Evolutionary conservation across 2,113 vertebrate species (phyloP).

Genomic region (Cephalopterus ornatus): DNA sequence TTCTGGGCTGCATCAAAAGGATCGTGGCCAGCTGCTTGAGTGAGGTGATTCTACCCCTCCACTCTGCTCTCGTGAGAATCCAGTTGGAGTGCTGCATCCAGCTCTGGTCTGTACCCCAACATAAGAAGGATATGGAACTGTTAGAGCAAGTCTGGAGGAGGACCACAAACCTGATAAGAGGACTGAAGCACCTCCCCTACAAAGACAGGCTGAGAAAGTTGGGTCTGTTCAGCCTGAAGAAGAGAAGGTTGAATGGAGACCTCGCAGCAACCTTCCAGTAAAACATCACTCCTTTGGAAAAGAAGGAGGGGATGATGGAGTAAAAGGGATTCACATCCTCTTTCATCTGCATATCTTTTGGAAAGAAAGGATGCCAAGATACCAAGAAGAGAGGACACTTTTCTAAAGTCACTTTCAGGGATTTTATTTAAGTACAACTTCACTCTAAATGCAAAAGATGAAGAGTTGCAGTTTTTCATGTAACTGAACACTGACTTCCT

Average conservation of each 20-base stretch:
- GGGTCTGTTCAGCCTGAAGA: not conserved
- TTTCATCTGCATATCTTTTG: not conserved
- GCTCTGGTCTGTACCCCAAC: not conserved
- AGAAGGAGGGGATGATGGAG: not conserved
- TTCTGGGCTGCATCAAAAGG: not conserved
- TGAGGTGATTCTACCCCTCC: not conserved
- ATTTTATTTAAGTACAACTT: not conserved
- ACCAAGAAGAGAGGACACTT: accelerated
- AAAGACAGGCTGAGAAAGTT: not conserved
- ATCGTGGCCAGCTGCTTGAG: not conserved
- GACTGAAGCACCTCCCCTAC: not conserved
- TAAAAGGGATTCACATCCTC: not conserved
- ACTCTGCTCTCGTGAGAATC: not conserved
- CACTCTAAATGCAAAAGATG: not conserved
- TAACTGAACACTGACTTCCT: not conserved
- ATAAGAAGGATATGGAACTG: not conserved
- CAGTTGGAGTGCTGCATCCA: not conserved
- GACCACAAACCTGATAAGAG: not conserved
- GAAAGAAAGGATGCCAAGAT: not conserved
- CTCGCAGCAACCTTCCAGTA: not conserved
- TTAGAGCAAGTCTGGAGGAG: not conserved
- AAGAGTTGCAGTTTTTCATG: not conserved
- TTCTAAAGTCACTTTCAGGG: not conserved
- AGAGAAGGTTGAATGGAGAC: not conserved
- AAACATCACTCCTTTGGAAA: not conserved